Percentiles rank a stretch among this genome's conserved stretches.
These are phyloP conservation scores for Melanotus villosus DNA, from an alignment of 2,888 invertebrate genomes.

Conservation along the genomic window DNA sequence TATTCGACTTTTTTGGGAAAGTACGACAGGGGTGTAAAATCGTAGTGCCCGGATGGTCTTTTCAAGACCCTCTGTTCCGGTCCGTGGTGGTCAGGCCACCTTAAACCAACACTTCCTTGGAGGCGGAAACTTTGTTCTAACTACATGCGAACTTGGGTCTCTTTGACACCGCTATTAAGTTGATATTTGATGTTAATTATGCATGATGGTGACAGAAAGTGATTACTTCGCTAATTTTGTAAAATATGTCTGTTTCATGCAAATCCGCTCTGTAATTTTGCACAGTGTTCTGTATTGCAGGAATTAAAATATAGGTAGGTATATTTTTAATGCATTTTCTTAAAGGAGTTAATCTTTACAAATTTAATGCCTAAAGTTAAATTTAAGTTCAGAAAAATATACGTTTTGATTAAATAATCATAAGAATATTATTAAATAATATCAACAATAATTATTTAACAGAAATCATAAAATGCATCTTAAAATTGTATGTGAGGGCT, in stretches of 20 bases:
- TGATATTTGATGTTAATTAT: constrained; percentile 65
- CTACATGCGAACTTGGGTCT: constrained; percentile 63
- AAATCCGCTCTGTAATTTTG: too few relatives aligned
- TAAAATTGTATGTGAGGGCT: too few relatives aligned
- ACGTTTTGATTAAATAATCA: too few relatives aligned
- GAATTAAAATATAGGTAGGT: too few relatives aligned
- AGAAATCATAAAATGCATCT: too few relatives aligned
- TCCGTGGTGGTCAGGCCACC: constrained; percentile 63
- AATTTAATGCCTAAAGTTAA: too few relatives aligned
- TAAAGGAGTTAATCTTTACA: neutral
- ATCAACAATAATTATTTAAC: too few relatives aligned
- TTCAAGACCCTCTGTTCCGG: constrained; percentile 56
- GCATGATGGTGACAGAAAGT: constrained; percentile 47
- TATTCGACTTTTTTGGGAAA: too few relatives aligned
- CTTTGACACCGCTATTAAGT: constrained; percentile 62
- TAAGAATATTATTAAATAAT: too few relatives aligned
- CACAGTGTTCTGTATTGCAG: too few relatives aligned
- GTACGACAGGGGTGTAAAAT: constrained; percentile 36
- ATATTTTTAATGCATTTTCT: too few relatives aligned
- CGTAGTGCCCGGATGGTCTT: constrained; percentile 26
- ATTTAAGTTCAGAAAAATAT: too few relatives aligned
- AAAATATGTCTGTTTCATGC: constrained; percentile 13
- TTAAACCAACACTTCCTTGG: constrained; percentile 64
- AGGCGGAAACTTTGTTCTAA: constrained; percentile 60
- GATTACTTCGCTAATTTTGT: constrained; percentile 39